A percentile compares a stretch with the other conserved stretches of the same genome.
phyloP scores from a whole-genome alignment of 2,797 vertebrate genomes.

The Crenichthys baileyi region DNA sequence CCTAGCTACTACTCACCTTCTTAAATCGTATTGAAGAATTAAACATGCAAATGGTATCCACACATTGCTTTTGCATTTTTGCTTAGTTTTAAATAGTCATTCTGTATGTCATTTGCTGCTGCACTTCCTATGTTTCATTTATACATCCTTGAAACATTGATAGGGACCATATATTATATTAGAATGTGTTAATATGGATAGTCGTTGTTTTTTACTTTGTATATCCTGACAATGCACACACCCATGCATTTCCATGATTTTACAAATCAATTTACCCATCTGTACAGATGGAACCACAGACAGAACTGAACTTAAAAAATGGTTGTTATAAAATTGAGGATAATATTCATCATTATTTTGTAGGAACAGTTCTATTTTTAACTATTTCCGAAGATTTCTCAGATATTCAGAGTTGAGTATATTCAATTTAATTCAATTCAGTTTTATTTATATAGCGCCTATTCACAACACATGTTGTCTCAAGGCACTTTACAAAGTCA shows the following conservation, averaged over 20 bases:
- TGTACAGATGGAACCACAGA: neutral
- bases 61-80: too few relatives aligned
- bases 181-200: neutral
- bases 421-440: too few relatives aligned
- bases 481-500: too few relatives aligned
- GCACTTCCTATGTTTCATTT: neutral
- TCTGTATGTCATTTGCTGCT: neutral
- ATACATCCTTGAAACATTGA: neutral
- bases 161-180: neutral
- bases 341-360: neutral
- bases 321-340: neutral
- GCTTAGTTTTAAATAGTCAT: too few relatives aligned
- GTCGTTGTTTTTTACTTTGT: neutral
- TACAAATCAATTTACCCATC: neutral
- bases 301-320: neutral
- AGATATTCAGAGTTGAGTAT: neutral
- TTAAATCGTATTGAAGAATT: too few relatives aligned
- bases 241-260: neutral
- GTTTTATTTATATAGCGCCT: too few relatives aligned
- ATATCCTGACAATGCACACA: neutral
- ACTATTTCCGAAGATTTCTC: neutral
- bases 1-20: too few relatives aligned
- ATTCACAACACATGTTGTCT: too few relatives aligned
- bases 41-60: too few relatives aligned
- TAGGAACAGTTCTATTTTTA: neutral